A percentile compares a stretch with the other conserved stretches of the same genome.
Conservation (phyloP, 2,797 vertebrate species). For the Phylloscopus collybita region DNA sequence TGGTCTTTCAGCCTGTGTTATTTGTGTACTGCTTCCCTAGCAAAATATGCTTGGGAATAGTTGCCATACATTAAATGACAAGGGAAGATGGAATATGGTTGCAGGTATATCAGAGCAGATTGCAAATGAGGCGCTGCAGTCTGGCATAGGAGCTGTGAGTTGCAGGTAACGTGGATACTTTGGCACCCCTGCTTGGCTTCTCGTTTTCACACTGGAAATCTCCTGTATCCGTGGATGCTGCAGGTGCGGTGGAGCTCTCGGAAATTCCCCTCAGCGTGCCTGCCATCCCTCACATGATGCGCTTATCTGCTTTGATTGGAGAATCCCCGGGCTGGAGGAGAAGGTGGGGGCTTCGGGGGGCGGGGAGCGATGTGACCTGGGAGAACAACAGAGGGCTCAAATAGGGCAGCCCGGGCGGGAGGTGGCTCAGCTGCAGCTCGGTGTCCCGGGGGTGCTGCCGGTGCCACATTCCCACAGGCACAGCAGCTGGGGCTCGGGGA, state of each 20-base stretch:
- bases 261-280: slow-evolving; percentile 16
- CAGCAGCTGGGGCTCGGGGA: neutral
- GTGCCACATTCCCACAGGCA: neutral
- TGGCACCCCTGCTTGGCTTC: neutral
- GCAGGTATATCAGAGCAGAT: slow-evolving; percentile 24
- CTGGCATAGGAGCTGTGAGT: slow-evolving; percentile 11
- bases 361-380: neutral
- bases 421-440: neutral
- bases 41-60: slow-evolving; percentile 8
- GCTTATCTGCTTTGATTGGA: slow-evolving; percentile 21
- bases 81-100: neutral
- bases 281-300: neutral
- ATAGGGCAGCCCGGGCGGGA: neutral
- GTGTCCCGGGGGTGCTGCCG: neutral
- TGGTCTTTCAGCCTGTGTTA: slow-evolving; percentile 18
- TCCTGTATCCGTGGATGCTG: neutral
- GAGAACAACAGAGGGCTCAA: neutral
- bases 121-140: slow-evolving; percentile 60
- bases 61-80: neutral
- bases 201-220: neutral
- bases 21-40: neutral
- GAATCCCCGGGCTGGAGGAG: neutral
- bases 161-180: neutral
- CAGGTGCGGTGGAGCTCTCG: slow-evolving; percentile 30
- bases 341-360: neutral